Base-by-base conservation (phyloP, 2,113 vertebrate species). In the Cyanistes caeruleus region DNA sequence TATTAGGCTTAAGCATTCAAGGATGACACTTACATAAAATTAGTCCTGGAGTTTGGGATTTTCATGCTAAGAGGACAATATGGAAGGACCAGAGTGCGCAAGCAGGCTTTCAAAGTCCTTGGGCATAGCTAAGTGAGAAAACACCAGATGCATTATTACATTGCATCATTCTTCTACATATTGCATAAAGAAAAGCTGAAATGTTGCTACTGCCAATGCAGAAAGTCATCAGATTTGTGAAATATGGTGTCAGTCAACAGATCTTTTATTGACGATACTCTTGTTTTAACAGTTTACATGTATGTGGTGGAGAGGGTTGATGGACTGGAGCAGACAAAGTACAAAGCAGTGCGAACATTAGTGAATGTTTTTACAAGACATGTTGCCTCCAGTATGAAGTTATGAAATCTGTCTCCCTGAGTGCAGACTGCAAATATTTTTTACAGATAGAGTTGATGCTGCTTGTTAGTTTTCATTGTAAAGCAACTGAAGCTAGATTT, bases 201-300 rank as follows among this genome's bases (percentile, higher is more conserved):
- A 94, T 85, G 63, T 90, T 94, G 84, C 82, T 94, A 59, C 75
- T 96, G 93, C 85, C 91, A 90, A 75, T 91, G 84, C 72, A 84
- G 72, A 91, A 95, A 93, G 84, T 84, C 24, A 87, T 95, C 62
- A 84, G 90, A 93, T 95, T 93, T 97, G 90, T 96, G 90, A 97
- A 96, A 96, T 96, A 88, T 77, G 85, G 87, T 93, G 85, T 96
- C 90, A 95, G 87, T 95, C 95, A 95, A 94, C 96, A 96, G 88
- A 88, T 89, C 84, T 18, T 95, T 95, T 75, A 53, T 81, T 93
- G 73, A 89, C 0, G 52, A 68, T 82, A 83, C 87, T 96, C 87
- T 87, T 90, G 87, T 91, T 95, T 93, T 97, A 96, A 84, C 96
- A 95, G 93, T 87, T 96, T 97, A 63, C 80, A 60, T 84, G 65